phyloP scores from a whole-genome alignment of 2,113 vertebrate species.

The Tautogolabrus adspersus region DNA sequence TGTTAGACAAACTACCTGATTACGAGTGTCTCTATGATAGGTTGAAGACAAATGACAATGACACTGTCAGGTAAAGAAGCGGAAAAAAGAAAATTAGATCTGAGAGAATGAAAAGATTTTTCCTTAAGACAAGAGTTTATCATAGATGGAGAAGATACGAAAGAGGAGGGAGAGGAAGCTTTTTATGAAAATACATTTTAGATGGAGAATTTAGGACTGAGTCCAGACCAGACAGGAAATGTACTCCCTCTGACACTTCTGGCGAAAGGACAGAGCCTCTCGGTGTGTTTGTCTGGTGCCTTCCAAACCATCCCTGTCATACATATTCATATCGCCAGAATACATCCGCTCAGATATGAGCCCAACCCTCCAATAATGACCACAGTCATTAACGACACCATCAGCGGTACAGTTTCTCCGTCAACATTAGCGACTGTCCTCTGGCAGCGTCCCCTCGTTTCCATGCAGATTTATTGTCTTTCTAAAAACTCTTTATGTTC shows the following conservation, averaged over 20 bases:
- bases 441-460: slow-evolving; percentile 34
- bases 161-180: background rate
- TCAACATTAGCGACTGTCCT: slow-evolving; percentile 52
- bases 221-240: background rate
- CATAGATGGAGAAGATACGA: slow-evolving; percentile 9
- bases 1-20: too few species aligned
- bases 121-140: slow-evolving; percentile 24
- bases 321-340: slow-evolving; percentile 41
- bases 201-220: slow-evolving; percentile 8
- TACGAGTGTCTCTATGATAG: too few species aligned
- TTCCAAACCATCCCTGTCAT: slow-evolving; percentile 7
- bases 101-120: background rate
- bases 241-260: background rate
- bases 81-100: background rate
- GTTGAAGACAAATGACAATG: background rate
- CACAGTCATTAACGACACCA: slow-evolving; percentile 45
- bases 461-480: slow-evolving; percentile 37
- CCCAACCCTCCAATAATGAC: slow-evolving; percentile 39
- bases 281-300: slow-evolving; percentile 7
- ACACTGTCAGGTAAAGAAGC: background rate
- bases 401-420: slow-evolving; percentile 30
- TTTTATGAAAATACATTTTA: slow-evolving; percentile 16
- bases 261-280: slow-evolving; percentile 5
- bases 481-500: slow-evolving; percentile 10
- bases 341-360: slow-evolving; percentile 11